Conservation (phyloP, 2,888 invertebrate species). For the Philhelius pedissequus region DNA sequence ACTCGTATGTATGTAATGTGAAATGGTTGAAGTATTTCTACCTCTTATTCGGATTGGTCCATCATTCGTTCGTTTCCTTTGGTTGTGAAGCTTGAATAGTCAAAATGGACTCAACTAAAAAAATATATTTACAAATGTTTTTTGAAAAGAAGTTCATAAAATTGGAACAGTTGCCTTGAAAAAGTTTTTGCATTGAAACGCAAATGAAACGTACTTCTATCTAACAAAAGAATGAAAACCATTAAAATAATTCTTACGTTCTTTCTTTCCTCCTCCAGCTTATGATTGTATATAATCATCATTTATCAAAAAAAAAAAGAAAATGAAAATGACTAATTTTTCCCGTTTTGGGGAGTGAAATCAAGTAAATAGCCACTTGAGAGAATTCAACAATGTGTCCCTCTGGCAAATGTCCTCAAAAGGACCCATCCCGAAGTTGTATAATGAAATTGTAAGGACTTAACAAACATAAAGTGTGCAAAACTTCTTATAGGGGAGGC, state of each 20-base stretch:
- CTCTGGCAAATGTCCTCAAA: too few relatives aligned
- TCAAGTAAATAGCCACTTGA: too few relatives aligned
- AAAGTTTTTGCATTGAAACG: not conserved
- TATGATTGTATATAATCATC: too few relatives aligned
- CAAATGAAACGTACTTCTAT: not conserved
- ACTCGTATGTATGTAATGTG: not conserved
- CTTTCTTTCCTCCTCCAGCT: too few relatives aligned
- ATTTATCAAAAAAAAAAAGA: too few relatives aligned
- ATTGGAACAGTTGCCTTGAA: not conserved
- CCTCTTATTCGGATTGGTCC: not conserved
- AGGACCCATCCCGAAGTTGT: too few relatives aligned
- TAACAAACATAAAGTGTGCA: too few relatives aligned
- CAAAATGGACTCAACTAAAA: not conserved
- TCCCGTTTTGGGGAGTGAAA: too few relatives aligned
- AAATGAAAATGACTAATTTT: too few relatives aligned
- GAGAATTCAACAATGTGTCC: too few relatives aligned
- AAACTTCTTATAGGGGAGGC: too few relatives aligned
- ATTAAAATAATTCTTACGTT: not conserved
- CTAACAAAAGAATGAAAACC: not conserved
- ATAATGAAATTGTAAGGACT: too few relatives aligned
- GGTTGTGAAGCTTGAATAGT: not conserved
- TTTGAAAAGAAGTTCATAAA: not conserved
- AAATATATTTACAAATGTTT: not conserved
- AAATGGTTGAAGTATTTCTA: not conserved
- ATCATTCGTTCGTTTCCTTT: not conserved